Conservation (phyloP, 2,888 invertebrate species). For the Neoascia interrupta region DNA sequence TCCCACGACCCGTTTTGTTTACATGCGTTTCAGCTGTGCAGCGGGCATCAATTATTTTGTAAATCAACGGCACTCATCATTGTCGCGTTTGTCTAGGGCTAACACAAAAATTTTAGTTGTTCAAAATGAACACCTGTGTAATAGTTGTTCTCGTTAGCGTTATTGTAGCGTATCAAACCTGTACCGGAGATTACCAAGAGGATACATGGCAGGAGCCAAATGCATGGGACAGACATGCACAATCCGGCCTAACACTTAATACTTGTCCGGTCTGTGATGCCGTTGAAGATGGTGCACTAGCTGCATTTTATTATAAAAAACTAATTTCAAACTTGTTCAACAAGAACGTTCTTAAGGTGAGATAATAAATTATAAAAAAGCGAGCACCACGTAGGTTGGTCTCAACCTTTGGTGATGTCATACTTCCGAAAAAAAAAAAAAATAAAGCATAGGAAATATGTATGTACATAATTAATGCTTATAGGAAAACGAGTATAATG, state of each 20-base stretch:
- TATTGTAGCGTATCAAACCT: no score
- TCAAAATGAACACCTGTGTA: slow-evolving; percentile 18
- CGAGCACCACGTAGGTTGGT: not conserved
- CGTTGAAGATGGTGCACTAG: slow-evolving; percentile 1
- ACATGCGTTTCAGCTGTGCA: not conserved
- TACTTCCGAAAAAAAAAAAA: no score
- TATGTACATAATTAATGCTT: not conserved
- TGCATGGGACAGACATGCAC: slow-evolving; percentile 43
- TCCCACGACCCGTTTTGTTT: slow-evolving; percentile 3
- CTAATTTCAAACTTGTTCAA: slow-evolving; percentile 32
- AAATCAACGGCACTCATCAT: no score
- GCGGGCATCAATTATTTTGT: not conserved
- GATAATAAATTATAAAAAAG: not conserved
- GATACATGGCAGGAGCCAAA: slow-evolving; percentile 41
- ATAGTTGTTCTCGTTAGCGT: no score
- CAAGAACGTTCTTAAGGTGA: slow-evolving; percentile 26
- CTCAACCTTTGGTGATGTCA: slow-evolving; percentile 1
- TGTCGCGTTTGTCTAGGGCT: no score
- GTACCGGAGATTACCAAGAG: slow-evolving; percentile 7
- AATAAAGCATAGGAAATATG: not conserved
- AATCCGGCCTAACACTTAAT: not conserved
- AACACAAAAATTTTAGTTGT: no score
- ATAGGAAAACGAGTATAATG: slow-evolving; percentile 23
- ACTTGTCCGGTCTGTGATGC: slow-evolving; percentile 39
- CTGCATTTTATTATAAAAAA: slow-evolving; percentile 24